Conservation (phyloP, 2,113 vertebrate genomes). For the Axis porcinus region DNA sequence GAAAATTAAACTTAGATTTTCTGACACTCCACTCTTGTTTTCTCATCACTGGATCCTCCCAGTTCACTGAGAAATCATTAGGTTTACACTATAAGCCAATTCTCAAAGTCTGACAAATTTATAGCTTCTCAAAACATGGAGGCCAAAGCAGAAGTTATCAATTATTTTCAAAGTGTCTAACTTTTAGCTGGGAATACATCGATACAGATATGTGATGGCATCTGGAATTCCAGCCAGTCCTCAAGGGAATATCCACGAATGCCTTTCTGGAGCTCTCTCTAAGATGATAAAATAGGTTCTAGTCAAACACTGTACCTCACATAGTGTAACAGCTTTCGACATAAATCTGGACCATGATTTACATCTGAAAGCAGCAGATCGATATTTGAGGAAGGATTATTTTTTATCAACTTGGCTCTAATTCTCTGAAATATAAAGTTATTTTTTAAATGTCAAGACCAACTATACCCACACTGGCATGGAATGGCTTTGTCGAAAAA, state of each 20-base stretch:
- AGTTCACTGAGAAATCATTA: conserved; percentile 74
- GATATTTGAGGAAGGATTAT: conserved; percentile 72
- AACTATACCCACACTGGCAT: conserved; percentile 55
- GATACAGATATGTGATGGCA: conserved; percentile 57
- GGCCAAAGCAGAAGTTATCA: conserved; percentile 67
- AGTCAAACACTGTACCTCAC: conserved; percentile 49
- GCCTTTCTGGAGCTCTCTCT: conserved; percentile 63
- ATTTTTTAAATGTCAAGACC: conserved; percentile 75
- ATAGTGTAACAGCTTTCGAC: conserved; percentile 53
- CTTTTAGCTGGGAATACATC: conserved; percentile 54
- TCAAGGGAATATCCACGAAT: conserved; percentile 34
- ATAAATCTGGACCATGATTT: conserved; percentile 76
- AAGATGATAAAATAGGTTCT: conserved; percentile 66
- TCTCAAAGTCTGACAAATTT: conserved; percentile 75
- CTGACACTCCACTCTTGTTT: conserved; percentile 61
- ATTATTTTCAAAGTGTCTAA: conserved; percentile 74
- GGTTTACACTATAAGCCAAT: conserved; percentile 70
- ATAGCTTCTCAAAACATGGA: conserved; percentile 68
- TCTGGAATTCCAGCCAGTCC: conserved; percentile 59
- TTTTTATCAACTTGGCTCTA: conserved; percentile 73
- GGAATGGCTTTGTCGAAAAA: conserved; percentile 70
- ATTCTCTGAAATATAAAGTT: conserved; percentile 71
- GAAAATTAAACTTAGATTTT: conserved; percentile 68
- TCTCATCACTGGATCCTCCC: conserved; percentile 48
- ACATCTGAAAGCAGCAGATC: conserved; percentile 72